Percentiles rank a stretch among this genome's conserved stretches.
These are phyloP conservation scores for Amblyornis subalaris DNA, from an alignment of 2,113 vertebrate species.

Conservation along the genomic window DNA sequence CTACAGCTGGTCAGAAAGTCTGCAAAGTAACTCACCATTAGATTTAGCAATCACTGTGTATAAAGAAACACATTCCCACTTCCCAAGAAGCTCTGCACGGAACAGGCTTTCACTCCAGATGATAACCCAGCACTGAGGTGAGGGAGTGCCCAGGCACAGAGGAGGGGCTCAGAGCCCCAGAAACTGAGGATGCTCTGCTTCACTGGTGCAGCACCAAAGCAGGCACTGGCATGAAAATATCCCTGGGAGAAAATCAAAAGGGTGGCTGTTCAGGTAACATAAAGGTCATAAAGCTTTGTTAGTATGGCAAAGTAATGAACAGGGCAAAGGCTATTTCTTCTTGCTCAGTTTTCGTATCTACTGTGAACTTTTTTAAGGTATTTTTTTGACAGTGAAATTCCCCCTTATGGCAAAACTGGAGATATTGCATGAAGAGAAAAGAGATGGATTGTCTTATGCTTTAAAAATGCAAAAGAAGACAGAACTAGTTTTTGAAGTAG, in stretches of 20 bases:
- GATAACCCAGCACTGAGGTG: neutral
- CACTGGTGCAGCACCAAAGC: neutral
- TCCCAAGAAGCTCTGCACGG: neutral
- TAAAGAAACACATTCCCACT: neutral
- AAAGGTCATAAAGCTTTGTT: neutral
- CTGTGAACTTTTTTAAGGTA: neutral
- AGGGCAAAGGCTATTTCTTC: neutral
- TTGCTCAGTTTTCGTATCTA: neutral
- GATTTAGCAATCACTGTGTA: neutral
- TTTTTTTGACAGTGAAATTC: neutral
- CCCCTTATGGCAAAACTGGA: neutral
- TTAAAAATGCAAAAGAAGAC: neutral
- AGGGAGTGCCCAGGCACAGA: neutral
- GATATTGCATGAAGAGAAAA: neutral
- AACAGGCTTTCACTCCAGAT: neutral
- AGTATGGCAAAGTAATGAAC: neutral
- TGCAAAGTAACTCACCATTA: neutral
- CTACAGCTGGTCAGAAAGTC: neutral
- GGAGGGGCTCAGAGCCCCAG: neutral
- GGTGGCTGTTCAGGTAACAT: neutral
- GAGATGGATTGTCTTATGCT: neutral
- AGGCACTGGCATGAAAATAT: neutral
- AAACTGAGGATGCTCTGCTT: neutral
- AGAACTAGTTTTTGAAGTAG: neutral
- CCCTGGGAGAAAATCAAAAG: neutral